These are phyloP conservation scores for Callinectes sapidus DNA, from an alignment of 2,888 invertebrate species.

Conservation along the genomic window DNA sequence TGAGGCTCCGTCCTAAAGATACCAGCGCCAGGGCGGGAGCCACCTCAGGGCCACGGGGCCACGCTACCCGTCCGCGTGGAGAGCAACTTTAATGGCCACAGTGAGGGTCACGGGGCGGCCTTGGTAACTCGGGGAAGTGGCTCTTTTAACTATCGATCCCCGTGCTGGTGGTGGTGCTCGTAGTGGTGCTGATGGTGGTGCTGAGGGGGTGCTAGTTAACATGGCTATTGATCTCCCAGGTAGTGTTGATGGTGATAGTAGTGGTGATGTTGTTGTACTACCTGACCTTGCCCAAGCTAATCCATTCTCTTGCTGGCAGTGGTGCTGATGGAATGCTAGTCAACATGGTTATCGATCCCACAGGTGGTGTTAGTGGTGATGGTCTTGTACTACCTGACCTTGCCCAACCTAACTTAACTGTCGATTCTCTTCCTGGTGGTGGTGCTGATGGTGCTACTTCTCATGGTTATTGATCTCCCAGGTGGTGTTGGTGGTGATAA, in stretches of 20 bases:
- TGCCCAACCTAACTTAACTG: too few relatives aligned
- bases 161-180: not conserved
- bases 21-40: conserved; percentile 1
- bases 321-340: too few relatives aligned
- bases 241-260: too few relatives aligned
- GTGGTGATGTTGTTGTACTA: too few relatives aligned
- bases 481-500: too few relatives aligned
- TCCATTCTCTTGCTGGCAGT: not conserved
- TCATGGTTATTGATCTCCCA: not conserved
- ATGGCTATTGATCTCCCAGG: too few relatives aligned
- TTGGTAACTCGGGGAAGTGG: conserved; percentile 20
- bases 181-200: not conserved
- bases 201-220: too few relatives aligned
- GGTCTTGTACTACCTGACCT: too few relatives aligned
- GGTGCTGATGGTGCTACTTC: not conserved
- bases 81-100: conserved; percentile 34
- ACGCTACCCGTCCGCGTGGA: conserved; percentile 14
- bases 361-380: too few relatives aligned
- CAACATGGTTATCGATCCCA: too few relatives aligned
- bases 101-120: conserved; percentile 27
- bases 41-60: conserved; percentile 14
- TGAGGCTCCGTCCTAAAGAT: not conserved
- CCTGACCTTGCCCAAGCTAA: too few relatives aligned
- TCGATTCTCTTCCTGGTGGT: not conserved
- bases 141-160: conserved; percentile 32